These are phyloP conservation scores for Cerastoderma edule DNA, from an alignment of 2,888 invertebrate genomes.

Conservation along the genomic window DNA sequence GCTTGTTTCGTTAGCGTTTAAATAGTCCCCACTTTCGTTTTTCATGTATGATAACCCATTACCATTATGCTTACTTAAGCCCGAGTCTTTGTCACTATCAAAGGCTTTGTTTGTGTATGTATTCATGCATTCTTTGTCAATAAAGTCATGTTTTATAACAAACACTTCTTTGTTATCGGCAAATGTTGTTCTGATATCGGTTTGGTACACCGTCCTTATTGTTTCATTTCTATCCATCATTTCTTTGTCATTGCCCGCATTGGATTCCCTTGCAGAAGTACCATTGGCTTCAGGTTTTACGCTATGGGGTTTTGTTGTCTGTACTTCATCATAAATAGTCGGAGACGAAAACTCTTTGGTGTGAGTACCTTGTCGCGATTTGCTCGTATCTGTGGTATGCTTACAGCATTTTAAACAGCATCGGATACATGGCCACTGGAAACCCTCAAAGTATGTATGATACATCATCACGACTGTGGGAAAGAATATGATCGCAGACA, in stretches of 20 bases:
- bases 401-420: constrained; percentile 13
- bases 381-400: too few species aligned
- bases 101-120: too few species aligned
- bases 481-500: constrained; percentile 72
- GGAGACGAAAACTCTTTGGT: too few species aligned
- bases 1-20: too few species aligned
- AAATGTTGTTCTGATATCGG: neutral
- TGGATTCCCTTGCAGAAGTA: neutral
- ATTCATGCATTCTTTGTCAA: neutral
- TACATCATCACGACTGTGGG: constrained; percentile 69
- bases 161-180: constrained; percentile 7
- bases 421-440: constrained; percentile 58
- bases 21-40: too few species aligned
- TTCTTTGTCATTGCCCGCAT: neutral
- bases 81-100: too few species aligned
- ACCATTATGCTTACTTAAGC: too few species aligned
- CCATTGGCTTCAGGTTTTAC: too few species aligned
- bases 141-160: constrained; percentile 14
- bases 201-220: neutral
- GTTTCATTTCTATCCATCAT: neutral
- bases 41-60: too few species aligned
- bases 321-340: constrained; percentile 23
- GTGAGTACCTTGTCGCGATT: too few species aligned
- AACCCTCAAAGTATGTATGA: constrained; percentile 65
- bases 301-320: neutral